Evolutionary conservation across 1,140 invertebrate species (phyloP).

Genomic region (Linepithema humile): DNA sequence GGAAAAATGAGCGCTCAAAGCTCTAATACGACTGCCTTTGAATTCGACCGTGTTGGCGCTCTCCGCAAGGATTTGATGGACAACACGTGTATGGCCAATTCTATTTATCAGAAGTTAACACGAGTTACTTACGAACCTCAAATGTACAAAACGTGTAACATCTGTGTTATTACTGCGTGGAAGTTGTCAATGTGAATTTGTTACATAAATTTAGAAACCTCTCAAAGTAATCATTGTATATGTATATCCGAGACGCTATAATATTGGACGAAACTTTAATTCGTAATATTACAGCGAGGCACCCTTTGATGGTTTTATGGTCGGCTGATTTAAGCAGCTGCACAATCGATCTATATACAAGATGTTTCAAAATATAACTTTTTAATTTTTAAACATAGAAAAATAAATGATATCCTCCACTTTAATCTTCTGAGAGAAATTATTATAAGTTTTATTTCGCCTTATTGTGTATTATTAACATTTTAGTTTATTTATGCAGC

Average conservation of each 20-base stretch:
- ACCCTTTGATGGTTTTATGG: conserved; percentile 11
- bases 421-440: not conserved
- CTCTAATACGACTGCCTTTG: not conserved
- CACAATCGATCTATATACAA: not conserved
- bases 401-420: not conserved
- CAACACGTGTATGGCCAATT: too few relatives aligned
- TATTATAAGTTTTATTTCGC: not conserved
- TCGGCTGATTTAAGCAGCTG: not conserved
- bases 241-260: not conserved
- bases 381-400: not conserved
- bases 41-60: not conserved
- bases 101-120: not conserved
- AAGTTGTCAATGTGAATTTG: not conserved
- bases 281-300: not conserved
- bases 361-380: not conserved
- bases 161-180: too few relatives aligned
- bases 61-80: not conserved
- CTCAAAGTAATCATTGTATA: not conserved
- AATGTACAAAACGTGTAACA: too few relatives aligned
- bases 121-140: not conserved
- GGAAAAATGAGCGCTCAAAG: not conserved
- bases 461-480: not conserved
- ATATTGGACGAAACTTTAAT: not conserved
- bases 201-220: not conserved
- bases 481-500: not conserved